Percentiles rank a stretch among this genome's conserved stretches.
Evolutionary conservation across 2,797 vertebrate genomes (phyloP).

Genomic region (Lagocephalus sceleratus): DNA sequence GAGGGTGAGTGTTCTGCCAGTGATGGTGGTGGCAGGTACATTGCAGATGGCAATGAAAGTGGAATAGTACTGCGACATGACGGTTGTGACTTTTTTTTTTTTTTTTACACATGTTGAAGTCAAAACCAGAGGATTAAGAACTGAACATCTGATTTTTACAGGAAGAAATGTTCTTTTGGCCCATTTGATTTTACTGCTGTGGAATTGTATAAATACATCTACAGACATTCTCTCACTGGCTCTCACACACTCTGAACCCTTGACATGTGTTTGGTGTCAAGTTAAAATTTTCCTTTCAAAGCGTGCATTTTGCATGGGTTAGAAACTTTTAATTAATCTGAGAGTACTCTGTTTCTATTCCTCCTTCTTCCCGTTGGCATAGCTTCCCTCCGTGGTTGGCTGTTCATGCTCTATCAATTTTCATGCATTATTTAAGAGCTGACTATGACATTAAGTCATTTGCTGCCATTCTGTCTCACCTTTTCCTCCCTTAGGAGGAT

Average conservation of each 20-base stretch:
- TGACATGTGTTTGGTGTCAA: constrained; percentile 16
- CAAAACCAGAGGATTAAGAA: too few species aligned
- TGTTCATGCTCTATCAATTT: constrained; percentile 67
- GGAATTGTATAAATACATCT: not conserved
- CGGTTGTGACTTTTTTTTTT: too few species aligned
- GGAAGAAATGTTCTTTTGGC: too few species aligned
- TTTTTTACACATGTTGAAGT: too few species aligned
- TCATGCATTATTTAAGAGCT: constrained; percentile 76
- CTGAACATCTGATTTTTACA: too few species aligned
- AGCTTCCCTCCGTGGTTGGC: constrained; percentile 27
- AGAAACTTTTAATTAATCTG: constrained; percentile 75
- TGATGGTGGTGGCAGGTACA: too few species aligned
- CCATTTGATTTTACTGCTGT: not conserved
- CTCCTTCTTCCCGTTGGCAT: constrained; percentile 2
- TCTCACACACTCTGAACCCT: not conserved
- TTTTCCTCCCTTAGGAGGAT: constrained; percentile 43
- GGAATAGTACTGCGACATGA: too few species aligned
- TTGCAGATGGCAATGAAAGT: too few species aligned
- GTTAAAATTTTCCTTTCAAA: constrained; percentile 43
- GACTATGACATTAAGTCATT: constrained; percentile 63
- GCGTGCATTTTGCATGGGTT: constrained; percentile 59
- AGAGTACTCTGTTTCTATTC: constrained; percentile 58
- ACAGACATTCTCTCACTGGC: too few species aligned
- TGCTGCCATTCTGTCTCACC: constrained; percentile 64
- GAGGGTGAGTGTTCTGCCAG: too few species aligned